Evolutionary conservation across 2,797 vertebrate genomes (phyloP), one percentile per base, ranked within the genome.

Genomic region (Chiroxiphia lanceolata): DNA sequence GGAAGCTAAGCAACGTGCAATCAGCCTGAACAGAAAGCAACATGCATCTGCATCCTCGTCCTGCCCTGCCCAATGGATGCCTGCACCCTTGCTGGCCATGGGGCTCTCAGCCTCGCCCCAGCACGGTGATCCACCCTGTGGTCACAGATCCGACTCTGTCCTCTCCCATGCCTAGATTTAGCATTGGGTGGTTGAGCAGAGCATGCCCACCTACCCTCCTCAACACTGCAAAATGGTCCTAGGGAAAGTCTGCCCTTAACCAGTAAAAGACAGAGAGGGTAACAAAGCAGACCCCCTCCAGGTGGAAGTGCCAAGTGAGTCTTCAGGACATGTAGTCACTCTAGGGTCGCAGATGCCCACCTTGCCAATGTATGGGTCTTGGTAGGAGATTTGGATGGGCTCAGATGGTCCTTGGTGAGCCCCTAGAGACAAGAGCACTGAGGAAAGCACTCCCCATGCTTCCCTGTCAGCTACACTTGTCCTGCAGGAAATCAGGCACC

Each of bases 131-230:
- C 20, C 4, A 3, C 13, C 56, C 56, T 45, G n/a, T n/a, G 45
- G 40, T 56, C 64, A 79, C 5, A 5, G 26, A 51, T 56, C 70
- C 0, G 0, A 51, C 33, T 48, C 16, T 25, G 16, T 50, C 22
- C 67, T 20, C 36, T 90, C 19, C 19, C 17, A 9, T 33, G 15
- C 25, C 64, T 54, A 50, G 26, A 8, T 40, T 74, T 53, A 85
- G 57, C 34, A 57, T 22, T 8, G 57, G 47, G 57, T 40, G 40
- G 27, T 54, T 22, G 23, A 61, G 56, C 20, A 57, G 11, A 83
- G 6, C 0, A 0, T 0, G 2, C 23, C 29, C 53, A 17, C n/a
- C 20, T 63, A 26, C 51, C 18, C 56, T 25, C 17, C 5, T 2
- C 44, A 34, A 77, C 21, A 38, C n/a, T 3, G 2, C 21, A 47